phyloP scores from a whole-genome alignment of 2,797 vertebrate species.

The Ciconia nigra region DNA sequence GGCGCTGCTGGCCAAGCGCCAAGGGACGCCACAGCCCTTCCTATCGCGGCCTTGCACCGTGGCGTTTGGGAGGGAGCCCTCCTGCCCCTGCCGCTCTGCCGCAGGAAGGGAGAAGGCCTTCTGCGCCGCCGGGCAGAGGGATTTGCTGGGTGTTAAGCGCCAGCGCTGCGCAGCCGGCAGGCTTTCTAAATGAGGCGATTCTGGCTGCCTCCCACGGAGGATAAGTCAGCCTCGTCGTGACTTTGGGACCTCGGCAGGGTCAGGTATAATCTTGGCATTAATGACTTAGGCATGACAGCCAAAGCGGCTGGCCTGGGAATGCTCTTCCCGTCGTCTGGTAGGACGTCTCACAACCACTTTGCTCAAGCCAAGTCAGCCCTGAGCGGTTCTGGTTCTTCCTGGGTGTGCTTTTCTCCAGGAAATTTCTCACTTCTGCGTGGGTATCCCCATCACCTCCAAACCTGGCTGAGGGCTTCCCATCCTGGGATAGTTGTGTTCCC shows the following conservation, averaged over 20 bases:
- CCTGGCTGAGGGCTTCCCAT: neutral
- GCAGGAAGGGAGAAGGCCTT: neutral
- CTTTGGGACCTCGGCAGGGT: neutral
- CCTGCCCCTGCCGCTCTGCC: neutral
- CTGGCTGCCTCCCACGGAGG: neutral
- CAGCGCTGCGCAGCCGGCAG: fast-evolving
- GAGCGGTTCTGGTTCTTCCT: neutral
- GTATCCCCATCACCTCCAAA: neutral
- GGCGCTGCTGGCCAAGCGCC: neutral
- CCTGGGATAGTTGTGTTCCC: neutral
- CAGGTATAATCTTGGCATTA: neutral
- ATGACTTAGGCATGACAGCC: neutral
- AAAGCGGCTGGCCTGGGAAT: neutral
- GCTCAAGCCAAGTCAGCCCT: neutral
- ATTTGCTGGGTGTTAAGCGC: neutral
- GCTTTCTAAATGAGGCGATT: neutral
- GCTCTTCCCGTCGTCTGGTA: neutral
- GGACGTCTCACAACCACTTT: neutral
- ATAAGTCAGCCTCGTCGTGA: neutral
- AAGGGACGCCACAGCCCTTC: neutral
- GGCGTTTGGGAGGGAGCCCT: neutral
- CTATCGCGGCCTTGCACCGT: fast-evolving
- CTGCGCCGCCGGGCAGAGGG: fast-evolving
- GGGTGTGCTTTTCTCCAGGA: neutral
- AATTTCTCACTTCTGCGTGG: neutral